Conservation (phyloP, 2,113 vertebrate genomes). For the Helogale parvula region DNA sequence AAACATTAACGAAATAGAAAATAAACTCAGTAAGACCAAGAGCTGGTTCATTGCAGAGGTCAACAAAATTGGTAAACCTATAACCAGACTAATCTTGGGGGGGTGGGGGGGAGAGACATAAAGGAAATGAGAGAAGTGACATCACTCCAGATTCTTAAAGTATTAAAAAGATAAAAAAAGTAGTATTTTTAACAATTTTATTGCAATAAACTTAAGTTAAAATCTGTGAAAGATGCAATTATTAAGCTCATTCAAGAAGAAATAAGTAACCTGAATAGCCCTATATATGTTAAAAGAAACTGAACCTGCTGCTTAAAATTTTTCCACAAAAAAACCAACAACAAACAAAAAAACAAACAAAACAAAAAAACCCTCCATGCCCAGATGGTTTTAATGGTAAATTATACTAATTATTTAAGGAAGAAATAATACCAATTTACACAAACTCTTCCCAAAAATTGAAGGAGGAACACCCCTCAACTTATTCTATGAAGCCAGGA, state of each 20-base stretch:
- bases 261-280: not conserved
- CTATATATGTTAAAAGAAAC: not conserved
- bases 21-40: slow-evolving; percentile 10
- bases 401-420: slow-evolving; percentile 3
- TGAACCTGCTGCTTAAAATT: not conserved
- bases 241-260: slow-evolving; percentile 7
- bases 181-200: not conserved
- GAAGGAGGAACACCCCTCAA: not conserved
- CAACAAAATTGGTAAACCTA: not conserved
- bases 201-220: not conserved
- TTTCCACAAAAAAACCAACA: not conserved
- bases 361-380: not conserved
- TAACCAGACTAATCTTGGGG: not conserved
- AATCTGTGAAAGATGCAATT: not conserved
- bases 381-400: not conserved
- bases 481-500: not conserved
- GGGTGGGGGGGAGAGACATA: not conserved
- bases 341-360: not conserved
- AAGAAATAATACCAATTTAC: not conserved
- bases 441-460: not conserved
- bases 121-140: not conserved
- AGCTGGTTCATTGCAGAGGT: not conserved
- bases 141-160: not conserved
- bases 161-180: slow-evolving; percentile 26
- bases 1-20: not conserved